Percentiles rank a stretch among this genome's conserved stretches.
Conservation (phyloP, 1,140 invertebrate species). For the Vollenhovia emeryi region DNA sequence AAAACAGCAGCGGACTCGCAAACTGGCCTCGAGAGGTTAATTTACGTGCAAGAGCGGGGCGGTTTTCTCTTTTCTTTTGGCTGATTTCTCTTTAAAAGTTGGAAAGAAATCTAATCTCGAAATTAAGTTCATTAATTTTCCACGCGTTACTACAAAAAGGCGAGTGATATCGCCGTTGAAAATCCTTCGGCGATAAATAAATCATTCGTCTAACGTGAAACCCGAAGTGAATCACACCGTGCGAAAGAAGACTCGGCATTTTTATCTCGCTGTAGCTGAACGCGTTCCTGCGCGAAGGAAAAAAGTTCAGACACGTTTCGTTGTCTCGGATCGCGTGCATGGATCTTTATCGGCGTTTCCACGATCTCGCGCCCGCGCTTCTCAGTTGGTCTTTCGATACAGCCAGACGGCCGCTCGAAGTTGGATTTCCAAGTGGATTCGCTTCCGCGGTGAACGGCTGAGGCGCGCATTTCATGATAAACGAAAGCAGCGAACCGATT, state of each 20-base stretch:
- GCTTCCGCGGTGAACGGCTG: slow-evolving; percentile 11
- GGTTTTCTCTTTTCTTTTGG: not conserved
- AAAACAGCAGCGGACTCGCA: not conserved
- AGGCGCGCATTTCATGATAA: not conserved
- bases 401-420: not conserved
- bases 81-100: not conserved
- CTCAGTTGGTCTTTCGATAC: not conserved
- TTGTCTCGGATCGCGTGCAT: not conserved
- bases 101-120: not conserved
- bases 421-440: slow-evolving; percentile 4
- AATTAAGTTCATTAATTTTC: not conserved
- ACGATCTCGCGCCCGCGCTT: not conserved
- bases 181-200: not conserved
- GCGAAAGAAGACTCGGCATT: slow-evolving; percentile 7
- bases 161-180: not conserved
- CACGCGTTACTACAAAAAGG: not conserved
- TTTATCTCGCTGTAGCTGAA: not conserved
- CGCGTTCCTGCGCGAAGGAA: slow-evolving; percentile 5
- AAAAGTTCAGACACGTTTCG: not conserved
- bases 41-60: not conserved
- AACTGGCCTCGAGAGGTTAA: not conserved
- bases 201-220: not conserved
- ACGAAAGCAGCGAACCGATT: not conserved
- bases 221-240: not conserved
- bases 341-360: slow-evolving; percentile 15